Base-by-base conservation (phyloP, 1,140 invertebrate species). In the Gerris buenoi region DNA sequence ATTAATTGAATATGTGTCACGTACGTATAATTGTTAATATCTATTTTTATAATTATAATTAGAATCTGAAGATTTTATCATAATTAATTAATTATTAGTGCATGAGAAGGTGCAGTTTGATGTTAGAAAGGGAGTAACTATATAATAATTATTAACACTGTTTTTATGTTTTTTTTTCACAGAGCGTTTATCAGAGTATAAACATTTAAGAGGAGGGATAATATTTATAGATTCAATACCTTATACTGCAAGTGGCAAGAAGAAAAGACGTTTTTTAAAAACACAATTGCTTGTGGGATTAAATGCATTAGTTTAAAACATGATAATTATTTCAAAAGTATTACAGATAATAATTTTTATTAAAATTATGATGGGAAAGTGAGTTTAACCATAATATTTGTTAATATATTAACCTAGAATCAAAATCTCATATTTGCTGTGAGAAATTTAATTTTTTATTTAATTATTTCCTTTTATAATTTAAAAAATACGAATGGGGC, bases 201-300 rank as follows among this genome's bases (percentile, higher is more conserved):
- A 86, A 70, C 77, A 78, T 56, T 72, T 86, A 1, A 75, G 80
- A 18, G 87, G 85, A 13, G 87, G 85, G 3, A 83, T 89, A 1
- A 75, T 78, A 15, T 88, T 89, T 71, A 71, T 88, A 0, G 75
- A 81, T 0, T 77, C 78, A 64, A 86, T 89, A 71, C 87, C 88
- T 5, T 87, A 85, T 74, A 86, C 81, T 68, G 74, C 83, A 1
- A 81, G 81, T 27, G 87, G 87, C 0, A 89, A 89, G 33, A 64
- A 28, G 18, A 68, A 65, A 33, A 64, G 67, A 33, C 23, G 58
- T 15, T 28, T 63, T 13, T 27, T 68, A 3, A 25, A 33, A 58
- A 22, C 60, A 23, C 62, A 68, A 59, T 28, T 68, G 18, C 18
- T 68, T 2, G 63, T 57, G 1, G 67, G 61, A 68, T 25, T 68